phyloP scores from a whole-genome alignment of 2,797 vertebrate species.

The Lepus oiostolus region DNA sequence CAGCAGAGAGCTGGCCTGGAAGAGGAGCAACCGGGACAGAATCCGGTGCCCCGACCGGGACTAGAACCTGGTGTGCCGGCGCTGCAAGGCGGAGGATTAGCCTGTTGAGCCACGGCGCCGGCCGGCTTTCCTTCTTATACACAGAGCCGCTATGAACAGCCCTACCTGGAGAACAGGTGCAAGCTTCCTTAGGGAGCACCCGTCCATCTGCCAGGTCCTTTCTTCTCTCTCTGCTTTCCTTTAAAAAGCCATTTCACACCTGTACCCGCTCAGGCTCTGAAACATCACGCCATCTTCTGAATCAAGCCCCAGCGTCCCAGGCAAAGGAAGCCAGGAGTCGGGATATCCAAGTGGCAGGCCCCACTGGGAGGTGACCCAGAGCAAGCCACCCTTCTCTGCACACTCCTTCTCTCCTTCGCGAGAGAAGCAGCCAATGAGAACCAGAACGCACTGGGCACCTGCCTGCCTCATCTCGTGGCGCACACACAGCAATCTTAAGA shows the following conservation, averaged over 20 bases:
- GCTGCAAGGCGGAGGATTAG: too few species aligned
- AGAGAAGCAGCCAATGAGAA: rapidly evolving
- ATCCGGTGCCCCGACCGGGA: too few species aligned
- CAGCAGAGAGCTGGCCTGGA: too few species aligned
- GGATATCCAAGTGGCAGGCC: rapidly evolving
- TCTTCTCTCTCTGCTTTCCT: neutral
- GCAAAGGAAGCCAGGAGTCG: neutral
- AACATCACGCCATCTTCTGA: neutral
- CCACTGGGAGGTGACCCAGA: neutral
- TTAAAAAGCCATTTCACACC: neutral
- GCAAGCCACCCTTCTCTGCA: neutral
- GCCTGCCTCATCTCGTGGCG: neutral
- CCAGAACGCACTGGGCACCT: rapidly evolving
- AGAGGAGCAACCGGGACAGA: too few species aligned
- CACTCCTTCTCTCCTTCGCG: neutral
- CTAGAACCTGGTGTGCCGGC: too few species aligned
- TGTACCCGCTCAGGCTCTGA: neutral
- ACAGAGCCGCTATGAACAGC: neutral
- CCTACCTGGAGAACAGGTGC: neutral
- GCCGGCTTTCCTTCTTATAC: neutral
- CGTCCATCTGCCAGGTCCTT: neutral
- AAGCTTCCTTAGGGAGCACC: neutral
- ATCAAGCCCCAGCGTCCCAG: neutral
- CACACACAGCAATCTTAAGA: neutral
- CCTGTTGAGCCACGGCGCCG: too few species aligned